Base-by-base conservation (phyloP, 1,140 invertebrate species). In the Drosophila equinoxialis region DNA sequence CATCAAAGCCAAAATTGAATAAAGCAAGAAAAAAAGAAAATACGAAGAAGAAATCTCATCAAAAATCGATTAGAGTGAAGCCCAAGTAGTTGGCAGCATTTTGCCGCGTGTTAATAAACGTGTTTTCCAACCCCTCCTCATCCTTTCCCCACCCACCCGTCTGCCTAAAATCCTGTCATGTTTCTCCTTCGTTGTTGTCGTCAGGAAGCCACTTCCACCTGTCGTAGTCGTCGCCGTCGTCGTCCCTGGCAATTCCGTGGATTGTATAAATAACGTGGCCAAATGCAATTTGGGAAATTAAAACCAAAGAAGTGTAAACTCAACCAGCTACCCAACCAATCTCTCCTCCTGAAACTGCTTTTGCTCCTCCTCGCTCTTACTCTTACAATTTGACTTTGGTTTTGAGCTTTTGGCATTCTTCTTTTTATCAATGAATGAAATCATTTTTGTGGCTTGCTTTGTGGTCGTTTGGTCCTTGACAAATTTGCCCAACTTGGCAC, bases 1-100 rank as follows among this genome's bases (percentile, higher is more conserved):
- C 66, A 85, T 85, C 82, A 81, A 76, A 85, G 78, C 82, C 82
- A 71, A 85, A 85, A 85, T 86, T 85, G 82, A 85, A 85, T 86
- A 86, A 75, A 81, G 23, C 2, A 86, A 86, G 20, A 20, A 48
- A 51, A 51, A 23, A 51, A 51, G 14, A 48, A 48, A 48, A 45
- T 14, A 45, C 6, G 6, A 17, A 17, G 8, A 48, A 48, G 45
- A 48, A 85, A 85, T 85, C 82, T 85, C 82, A 85, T 85, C 82
- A 85, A 85, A 85, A 85, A 85, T 85, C 82, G 82, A 85, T 85
- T 85, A 85, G 82, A 86, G 82, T 51, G 8, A 63, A 68, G 70
- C 45, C 23, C 73, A 65, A 70, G 69, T 77, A 81, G 68, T 45
- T 58, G 71, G 64, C 55, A 68, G 55, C 67, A 78, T 42, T 71